Base-by-base conservation (phyloP, 2,797 vertebrate species). In the Coregonus sp. region DNA sequence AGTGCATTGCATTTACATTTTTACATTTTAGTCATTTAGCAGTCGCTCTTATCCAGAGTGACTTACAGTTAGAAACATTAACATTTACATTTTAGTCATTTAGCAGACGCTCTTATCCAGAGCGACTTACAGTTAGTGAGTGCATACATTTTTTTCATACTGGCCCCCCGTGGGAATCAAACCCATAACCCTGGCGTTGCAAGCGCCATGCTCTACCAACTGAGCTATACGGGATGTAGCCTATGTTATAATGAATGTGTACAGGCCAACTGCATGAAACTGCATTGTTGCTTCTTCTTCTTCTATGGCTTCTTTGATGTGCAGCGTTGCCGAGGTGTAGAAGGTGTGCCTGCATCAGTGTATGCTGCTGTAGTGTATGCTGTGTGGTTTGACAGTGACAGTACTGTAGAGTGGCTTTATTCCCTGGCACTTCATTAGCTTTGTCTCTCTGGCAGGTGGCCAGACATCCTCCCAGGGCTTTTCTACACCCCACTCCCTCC, bases 361-460 rank as follows among this genome's bases (percentile, higher is more conserved):
- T 80, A 76, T 85, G 83, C 56, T 77, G 78, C 73, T 70, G 80
- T 78, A 76, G 83, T 68, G n/a, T n/a, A n/a, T n/a, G n/a, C n/a
- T 11, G 1, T 63, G 20, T 29, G 20, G 59, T 68, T 68, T 68
- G 80, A 80, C 80, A 80, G 78, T 85, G 81, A 80, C 87, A 81
- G 72, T 83, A 76, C 78, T 63, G 59, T 63, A 18, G 76, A 89
- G 81, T 85, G 79, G 83, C 70, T 85, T 80, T 80, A 75, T 70
- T 81, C 82, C 72, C 82, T 79, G 77, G 73, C 73, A 86, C 83
- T 85, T 89, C 85, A 85, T 85, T 89, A 88, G 82, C 79, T 59
- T 78, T 68, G 65, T 80, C 59, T 75, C 56, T 77, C 82, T 88
- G 88, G 85, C 86, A 79, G 69, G 69, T 75, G 73, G 82, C 84